phyloP scores from a whole-genome alignment of 1,140 invertebrate genomes.

The Rhagoletis pomonella region DNA sequence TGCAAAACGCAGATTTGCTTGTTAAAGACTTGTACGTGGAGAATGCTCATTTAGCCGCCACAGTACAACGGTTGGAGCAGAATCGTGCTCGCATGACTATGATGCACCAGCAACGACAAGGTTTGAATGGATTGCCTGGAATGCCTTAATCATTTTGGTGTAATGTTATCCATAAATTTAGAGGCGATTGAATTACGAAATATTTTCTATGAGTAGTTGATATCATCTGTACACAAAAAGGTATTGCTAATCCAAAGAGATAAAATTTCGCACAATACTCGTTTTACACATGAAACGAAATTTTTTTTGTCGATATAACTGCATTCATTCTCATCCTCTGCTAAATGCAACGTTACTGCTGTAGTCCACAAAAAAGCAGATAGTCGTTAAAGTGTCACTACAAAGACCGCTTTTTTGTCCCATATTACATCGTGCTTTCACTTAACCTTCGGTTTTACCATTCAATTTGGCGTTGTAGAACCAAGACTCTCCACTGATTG shows the following conservation, averaged over 20 bases:
- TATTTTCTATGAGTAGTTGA: conserved; percentile 41
- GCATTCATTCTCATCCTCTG: too few relatives aligned
- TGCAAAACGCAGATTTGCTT: conserved; percentile 83
- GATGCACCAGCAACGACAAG: conserved; percentile 69
- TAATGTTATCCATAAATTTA: conserved; percentile 18
- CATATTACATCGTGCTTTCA: too few relatives aligned
- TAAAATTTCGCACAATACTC: conserved; percentile 36
- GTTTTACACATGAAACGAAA: conserved; percentile 20
- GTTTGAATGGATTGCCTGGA: conserved; percentile 63
- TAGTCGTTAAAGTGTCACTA: too few relatives aligned
- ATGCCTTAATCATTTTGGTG: conserved; percentile 66
- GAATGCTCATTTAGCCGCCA: conserved; percentile 82
- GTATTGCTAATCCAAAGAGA: conserved; percentile 26
- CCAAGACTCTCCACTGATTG: too few relatives aligned
- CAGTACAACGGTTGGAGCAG: conserved; percentile 80
- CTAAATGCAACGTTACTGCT: too few relatives aligned
- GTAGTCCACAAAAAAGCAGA: too few relatives aligned
- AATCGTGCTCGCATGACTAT: conserved; percentile 72
- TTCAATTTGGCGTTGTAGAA: too few relatives aligned
- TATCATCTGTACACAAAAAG: background rate
- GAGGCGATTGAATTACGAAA: background rate
- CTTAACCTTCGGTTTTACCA: too few relatives aligned
- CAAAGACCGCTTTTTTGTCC: too few relatives aligned
- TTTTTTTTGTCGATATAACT: too few relatives aligned
- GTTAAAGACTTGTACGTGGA: conserved; percentile 88